Evolutionary conservation across 1,140 invertebrate genomes (phyloP).

Genomic region (Saccostrea echinata): DNA sequence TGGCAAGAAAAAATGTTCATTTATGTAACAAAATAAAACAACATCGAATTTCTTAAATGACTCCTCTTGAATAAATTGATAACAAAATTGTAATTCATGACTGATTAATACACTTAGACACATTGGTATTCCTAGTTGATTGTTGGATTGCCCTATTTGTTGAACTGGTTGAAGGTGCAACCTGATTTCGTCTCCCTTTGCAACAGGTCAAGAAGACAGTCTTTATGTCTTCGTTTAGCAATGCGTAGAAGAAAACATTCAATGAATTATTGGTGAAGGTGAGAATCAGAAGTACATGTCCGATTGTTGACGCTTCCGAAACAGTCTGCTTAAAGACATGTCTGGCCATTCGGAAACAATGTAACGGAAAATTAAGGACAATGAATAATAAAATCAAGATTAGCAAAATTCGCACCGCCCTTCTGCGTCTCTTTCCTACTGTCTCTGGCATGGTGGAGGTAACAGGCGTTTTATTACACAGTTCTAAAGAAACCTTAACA

Average conservation of each 20-base stretch:
- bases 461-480: constrained; percentile 13
- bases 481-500: constrained; percentile 36
- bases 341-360: constrained; percentile 27
- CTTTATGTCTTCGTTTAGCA: constrained; percentile 47
- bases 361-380: constrained; percentile 48
- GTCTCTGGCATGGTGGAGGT: not conserved
- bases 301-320: not conserved
- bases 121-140: too few species aligned
- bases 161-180: not conserved
- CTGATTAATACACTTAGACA: too few species aligned
- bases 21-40: too few species aligned
- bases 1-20: too few species aligned
- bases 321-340: constrained; percentile 18
- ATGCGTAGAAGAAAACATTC: constrained; percentile 54
- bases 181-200: not conserved
- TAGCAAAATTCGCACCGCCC: constrained; percentile 40
- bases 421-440: not conserved
- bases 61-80: too few species aligned
- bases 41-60: too few species aligned
- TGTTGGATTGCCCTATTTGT: not conserved
- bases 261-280: constrained; percentile 48
- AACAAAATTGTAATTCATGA: too few species aligned
- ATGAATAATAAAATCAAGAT: constrained; percentile 51
- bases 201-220: not conserved
- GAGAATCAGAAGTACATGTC: constrained; percentile 39